Evolutionary conservation across 2,888 invertebrate species (phyloP).

Genomic region (Phaedon cochleariae): DNA sequence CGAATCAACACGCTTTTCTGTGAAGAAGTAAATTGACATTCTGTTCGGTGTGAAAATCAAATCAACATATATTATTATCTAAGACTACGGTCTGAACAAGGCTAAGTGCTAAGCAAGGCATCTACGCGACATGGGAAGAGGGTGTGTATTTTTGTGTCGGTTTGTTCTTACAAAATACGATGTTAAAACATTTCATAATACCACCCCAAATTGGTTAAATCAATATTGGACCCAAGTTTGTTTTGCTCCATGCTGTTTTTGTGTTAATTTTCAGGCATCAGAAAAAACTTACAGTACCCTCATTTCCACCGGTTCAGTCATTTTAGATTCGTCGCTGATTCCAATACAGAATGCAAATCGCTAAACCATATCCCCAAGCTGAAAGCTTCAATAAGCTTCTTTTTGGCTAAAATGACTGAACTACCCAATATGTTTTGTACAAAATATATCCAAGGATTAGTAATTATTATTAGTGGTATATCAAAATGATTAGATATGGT

Average conservation of each 20-base stretch:
- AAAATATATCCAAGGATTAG: slow-evolving; percentile 20
- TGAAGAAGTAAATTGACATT: background rate
- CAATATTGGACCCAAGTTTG: background rate
- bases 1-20: background rate
- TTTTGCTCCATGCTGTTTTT: background rate
- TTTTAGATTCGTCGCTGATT: background rate
- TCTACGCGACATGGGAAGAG: slow-evolving; percentile 51
- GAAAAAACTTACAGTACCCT: slow-evolving; percentile 17
- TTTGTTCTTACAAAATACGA: slow-evolving; percentile 46
- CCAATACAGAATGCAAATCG: background rate
- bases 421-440: slow-evolving; percentile 17
- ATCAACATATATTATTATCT: slow-evolving; percentile 32
- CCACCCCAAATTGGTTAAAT: slow-evolving; percentile 19
- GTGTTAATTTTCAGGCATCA: slow-evolving; percentile 13
- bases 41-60: slow-evolving; percentile 3
- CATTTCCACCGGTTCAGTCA: slow-evolving; percentile 11
- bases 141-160: slow-evolving; percentile 55
- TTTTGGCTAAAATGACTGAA: slow-evolving; percentile 10
- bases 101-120: slow-evolving; percentile 59
- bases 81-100: slow-evolving; percentile 50
- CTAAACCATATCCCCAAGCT: slow-evolving; percentile 20
- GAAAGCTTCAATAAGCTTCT: background rate
- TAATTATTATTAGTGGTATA: background rate
- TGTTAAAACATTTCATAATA: slow-evolving; percentile 34
- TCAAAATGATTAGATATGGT: background rate